These are phyloP conservation scores for Magallana nippona DNA, from an alignment of 2,888 invertebrate species.

Conservation along the genomic window DNA sequence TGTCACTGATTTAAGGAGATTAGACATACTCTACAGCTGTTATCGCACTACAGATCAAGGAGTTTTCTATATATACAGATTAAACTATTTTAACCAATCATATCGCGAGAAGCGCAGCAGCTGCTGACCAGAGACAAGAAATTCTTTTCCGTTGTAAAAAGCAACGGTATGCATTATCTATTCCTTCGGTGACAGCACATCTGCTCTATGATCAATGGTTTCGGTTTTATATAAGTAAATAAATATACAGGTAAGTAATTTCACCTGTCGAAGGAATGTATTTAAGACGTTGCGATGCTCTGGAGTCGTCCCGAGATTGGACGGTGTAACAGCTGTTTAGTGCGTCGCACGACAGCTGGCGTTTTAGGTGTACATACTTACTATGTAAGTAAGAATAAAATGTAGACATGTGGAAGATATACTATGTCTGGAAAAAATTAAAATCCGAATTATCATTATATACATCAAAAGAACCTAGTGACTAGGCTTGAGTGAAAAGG, in stretches of 20 bases:
- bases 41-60: constrained; percentile 3
- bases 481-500: background rate
- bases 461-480: background rate
- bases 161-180: constrained; percentile 13
- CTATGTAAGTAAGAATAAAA: background rate
- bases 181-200: constrained; percentile 16
- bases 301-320: background rate
- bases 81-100: constrained; percentile 10
- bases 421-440: background rate
- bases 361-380: background rate
- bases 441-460: background rate
- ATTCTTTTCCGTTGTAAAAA: background rate
- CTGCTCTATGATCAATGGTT: constrained; percentile 7
- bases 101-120: background rate
- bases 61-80: constrained; percentile 11
- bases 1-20: background rate
- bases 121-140: background rate
- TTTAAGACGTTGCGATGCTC: background rate
- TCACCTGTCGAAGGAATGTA: constrained; percentile 34
- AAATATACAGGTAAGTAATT: constrained; percentile 39
- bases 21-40: background rate
- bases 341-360: background rate
- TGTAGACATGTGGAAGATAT: background rate
- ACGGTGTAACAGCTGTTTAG: background rate
- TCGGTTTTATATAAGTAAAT: constrained; percentile 14